These are phyloP conservation scores for Trachemys scripta DNA, from an alignment of 2,113 vertebrate species.

Conservation along the genomic window DNA sequence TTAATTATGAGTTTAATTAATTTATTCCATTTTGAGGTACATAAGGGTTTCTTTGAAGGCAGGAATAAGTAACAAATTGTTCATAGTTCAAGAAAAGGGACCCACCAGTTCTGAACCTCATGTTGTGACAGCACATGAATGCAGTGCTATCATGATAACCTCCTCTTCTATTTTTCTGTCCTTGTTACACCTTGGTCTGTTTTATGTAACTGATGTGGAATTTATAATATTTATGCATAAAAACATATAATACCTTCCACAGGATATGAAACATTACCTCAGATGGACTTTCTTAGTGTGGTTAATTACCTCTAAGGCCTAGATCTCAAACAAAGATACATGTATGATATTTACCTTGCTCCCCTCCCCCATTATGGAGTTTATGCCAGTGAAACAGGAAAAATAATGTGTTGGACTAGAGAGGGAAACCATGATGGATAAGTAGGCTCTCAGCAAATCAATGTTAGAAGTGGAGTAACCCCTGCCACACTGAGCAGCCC, in stretches of 20 bases:
- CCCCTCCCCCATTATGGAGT: not conserved
- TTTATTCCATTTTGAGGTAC: not conserved
- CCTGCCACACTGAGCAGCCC: not conserved
- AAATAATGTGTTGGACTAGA: not conserved
- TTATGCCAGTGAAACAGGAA: not conserved
- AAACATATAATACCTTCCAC: not conserved
- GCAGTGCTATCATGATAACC: not conserved
- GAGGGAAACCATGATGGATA: not conserved
- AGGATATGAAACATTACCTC: not conserved
- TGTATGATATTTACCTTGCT: not conserved
- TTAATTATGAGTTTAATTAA: not conserved
- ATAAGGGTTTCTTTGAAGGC: not conserved
- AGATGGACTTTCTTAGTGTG: not conserved
- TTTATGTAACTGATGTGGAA: not conserved
- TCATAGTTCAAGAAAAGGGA: slow-evolving; percentile 10
- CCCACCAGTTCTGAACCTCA: not conserved
- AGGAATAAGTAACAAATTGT: not conserved
- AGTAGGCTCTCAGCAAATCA: not conserved
- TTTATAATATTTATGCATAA: not conserved
- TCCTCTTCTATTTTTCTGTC: not conserved
- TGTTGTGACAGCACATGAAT: not conserved
- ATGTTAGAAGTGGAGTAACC: not conserved
- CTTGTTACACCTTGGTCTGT: not conserved
- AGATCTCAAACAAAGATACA: not conserved
- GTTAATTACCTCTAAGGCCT: not conserved